Evolutionary conservation across 2,888 invertebrate species (phyloP).

Genomic region (Ornithoptera priamus): DNA sequence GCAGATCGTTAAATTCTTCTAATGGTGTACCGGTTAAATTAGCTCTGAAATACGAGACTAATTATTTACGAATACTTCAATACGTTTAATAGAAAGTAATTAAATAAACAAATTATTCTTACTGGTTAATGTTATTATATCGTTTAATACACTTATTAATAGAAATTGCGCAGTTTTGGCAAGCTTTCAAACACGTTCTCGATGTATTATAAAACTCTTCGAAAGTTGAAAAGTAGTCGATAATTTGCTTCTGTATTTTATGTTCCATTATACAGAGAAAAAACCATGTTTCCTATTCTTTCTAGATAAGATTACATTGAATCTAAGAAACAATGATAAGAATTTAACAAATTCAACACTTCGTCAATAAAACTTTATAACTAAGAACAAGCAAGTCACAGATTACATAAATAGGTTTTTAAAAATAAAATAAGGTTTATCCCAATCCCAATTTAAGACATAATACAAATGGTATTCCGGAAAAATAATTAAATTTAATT

Average conservation of each 20-base stretch:
- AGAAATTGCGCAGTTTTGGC: constrained; percentile 72
- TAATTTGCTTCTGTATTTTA: constrained; percentile 74
- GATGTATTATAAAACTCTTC: constrained; percentile 71
- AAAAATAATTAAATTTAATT: background rate
- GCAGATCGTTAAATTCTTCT: constrained; percentile 65
- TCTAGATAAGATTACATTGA: background rate
- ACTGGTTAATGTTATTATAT: constrained; percentile 73
- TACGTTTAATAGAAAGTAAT: background rate
- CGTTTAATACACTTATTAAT: constrained; percentile 77
- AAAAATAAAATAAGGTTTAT: too few relatives aligned
- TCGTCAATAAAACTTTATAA: background rate
- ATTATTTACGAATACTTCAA: constrained; percentile 6
- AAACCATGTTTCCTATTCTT: constrained; percentile 33
- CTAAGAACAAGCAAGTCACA: background rate
- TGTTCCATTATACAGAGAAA: constrained; percentile 60
- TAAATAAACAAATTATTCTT: constrained; percentile 43
- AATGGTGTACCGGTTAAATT: constrained; percentile 63
- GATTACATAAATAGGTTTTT: background rate
- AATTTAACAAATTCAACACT: background rate
- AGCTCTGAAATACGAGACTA: constrained; percentile 58
- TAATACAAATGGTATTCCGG: background rate
- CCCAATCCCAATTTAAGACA: background rate
- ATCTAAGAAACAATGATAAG: background rate
- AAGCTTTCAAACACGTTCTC: constrained; percentile 72
- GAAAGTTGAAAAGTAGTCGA: constrained; percentile 76